A percentile compares a stretch with the other conserved stretches of the same genome.
These are phyloP conservation scores for Bos indicus DNA, from an alignment of 2,113 vertebrate species.

Conservation along the genomic window DNA sequence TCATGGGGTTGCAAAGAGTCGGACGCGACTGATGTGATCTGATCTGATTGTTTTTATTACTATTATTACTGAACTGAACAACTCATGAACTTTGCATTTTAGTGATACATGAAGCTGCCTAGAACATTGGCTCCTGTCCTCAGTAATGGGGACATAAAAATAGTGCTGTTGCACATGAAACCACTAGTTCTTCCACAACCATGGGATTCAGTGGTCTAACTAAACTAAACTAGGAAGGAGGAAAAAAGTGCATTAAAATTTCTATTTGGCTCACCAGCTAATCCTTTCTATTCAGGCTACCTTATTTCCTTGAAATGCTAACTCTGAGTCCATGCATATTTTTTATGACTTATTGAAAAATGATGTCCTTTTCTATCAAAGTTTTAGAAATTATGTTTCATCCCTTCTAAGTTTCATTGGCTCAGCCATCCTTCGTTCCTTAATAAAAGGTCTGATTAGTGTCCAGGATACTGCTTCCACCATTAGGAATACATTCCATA, in stretches of 20 bases:
- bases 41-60: background rate
- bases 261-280: background rate
- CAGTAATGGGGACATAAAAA: background rate
- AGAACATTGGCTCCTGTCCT: background rate
- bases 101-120: background rate
- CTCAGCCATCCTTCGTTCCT: background rate
- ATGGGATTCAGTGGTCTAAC: background rate
- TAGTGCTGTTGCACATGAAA: background rate
- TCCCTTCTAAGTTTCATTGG: background rate
- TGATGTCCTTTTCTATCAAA: background rate
- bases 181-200: background rate
- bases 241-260: background rate
- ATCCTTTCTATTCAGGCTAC: background rate
- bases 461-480: background rate
- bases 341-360: slow-evolving; percentile 33
- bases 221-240: slow-evolving; percentile 18
- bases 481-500: background rate
- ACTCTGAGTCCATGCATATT: background rate
- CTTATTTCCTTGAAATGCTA: slow-evolving; percentile 13
- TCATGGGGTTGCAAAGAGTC: no score
- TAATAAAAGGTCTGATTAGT: background rate
- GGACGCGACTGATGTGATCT: no score
- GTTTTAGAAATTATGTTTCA: background rate
- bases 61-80: background rate
- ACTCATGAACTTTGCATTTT: background rate